Evolutionary conservation across 2,797 vertebrate species (phyloP).

Genomic region (Limnodromus scolopaceus): DNA sequence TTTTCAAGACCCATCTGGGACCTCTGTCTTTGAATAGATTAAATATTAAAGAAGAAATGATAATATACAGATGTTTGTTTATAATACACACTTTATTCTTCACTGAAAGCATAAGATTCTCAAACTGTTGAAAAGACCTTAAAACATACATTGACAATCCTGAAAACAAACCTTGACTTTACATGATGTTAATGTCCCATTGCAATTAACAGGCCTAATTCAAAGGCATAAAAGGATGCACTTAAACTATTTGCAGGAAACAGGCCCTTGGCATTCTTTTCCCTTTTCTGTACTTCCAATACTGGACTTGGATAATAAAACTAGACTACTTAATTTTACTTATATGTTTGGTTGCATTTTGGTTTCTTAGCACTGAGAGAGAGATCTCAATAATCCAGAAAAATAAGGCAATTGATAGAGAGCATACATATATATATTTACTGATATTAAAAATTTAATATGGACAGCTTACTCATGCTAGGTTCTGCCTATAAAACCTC

Average conservation of each 20-base stretch:
- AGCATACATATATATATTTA: not conserved
- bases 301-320: slow-evolving; percentile 8
- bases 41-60: not conserved
- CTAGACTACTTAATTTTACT: not conserved
- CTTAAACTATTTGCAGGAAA: not conserved
- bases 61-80: not conserved
- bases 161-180: not conserved
- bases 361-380: not conserved
- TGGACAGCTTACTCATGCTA: not conserved
- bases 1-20: not conserved
- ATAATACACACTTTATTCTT: not conserved
- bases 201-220: not conserved
- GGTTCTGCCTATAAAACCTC: not conserved
- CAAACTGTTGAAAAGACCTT: not conserved
- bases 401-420: not conserved
- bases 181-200: not conserved
- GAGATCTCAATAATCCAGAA: not conserved
- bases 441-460: not conserved
- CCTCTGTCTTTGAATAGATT: not conserved
- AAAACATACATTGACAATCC: not conserved
- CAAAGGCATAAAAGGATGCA: not conserved
- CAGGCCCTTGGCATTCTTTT: not conserved
- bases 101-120: not conserved
- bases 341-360: not conserved
- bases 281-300: not conserved